phyloP scores from a whole-genome alignment of 2,888 invertebrate species.

The Prosapia bicincta region DNA sequence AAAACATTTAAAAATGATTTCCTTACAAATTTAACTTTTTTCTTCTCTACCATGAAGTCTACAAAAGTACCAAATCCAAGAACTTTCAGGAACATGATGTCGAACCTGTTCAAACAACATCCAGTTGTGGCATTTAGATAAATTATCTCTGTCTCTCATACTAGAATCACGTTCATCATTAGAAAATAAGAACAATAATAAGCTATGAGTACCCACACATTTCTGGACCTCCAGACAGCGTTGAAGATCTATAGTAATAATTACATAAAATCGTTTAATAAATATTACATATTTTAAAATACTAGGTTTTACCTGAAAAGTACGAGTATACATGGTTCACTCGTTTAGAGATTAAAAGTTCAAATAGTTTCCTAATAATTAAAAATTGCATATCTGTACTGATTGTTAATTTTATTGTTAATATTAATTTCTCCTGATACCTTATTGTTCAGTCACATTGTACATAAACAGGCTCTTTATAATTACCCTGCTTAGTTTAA shows the following conservation, averaged over 20 bases:
- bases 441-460: no score
- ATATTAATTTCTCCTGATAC: no score
- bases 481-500: no score
- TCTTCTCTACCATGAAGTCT: conserved; percentile 82
- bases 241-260: conserved; percentile 67
- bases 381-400: no score
- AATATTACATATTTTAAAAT: no score
- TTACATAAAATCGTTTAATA: no score
- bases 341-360: no score
- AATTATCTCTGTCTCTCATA: conserved; percentile 40
- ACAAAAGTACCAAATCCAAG: conserved; percentile 69
- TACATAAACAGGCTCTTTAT: no score
- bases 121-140: conserved; percentile 47
- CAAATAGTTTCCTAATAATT: no score
- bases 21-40: conserved; percentile 75
- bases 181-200: conserved; percentile 56
- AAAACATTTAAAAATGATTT: conserved; percentile 68
- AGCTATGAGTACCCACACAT: conserved; percentile 65
- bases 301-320: no score
- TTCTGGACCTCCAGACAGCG: conserved; percentile 69
- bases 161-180: conserved; percentile 40
- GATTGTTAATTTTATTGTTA: no score
- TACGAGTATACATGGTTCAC: no score
- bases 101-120: conserved; percentile 61
- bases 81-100: conserved; percentile 60